Evolutionary conservation across 2,888 invertebrate genomes (phyloP), one percentile per base, ranked within the genome.

Genomic region (Drosophila formosana): DNA sequence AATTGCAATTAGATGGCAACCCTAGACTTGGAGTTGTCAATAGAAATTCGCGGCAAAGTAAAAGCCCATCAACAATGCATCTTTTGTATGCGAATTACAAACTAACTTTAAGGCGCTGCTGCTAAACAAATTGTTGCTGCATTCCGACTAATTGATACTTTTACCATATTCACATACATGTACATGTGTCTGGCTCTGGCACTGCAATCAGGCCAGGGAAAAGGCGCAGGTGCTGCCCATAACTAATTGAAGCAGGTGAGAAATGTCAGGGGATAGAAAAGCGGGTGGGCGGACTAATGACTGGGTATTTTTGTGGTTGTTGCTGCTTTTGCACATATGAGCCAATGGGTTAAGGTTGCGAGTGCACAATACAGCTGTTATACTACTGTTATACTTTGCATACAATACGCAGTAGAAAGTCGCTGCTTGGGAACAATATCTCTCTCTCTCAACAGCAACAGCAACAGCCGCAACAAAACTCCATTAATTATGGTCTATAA

Each of bases 261-360:
- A 18, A 18, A 18, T 23, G 57, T 11, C 13, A 37, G 49, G 13
- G 37, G 11, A 34, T 9, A 34, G 9, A 46, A 47, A 62, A 74
- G 78, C 74, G 78, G 78, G 67, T 76, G 78, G 61, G 23, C 25
- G 37, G 61, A 47, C 41, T 67, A 67, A 57, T 32, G 26, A 13
- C 46, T 51, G 30, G 7, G 9, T 47, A n/a, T 41, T 18, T 18
- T 18, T 18, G 18, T 18, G 1, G 18, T 18, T 18, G 1, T 34
- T 18, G 13, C 52, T 18, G 18, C 2, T 18, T 18, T 34, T 18
- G 13, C 52, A 30, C 9, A 13, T 46, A 78, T 82, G 53, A 82
- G 85, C 39, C 85, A 85, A 81, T 85, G 75, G 83, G 83, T 83
- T 82, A 83, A 82, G 85, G 83, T 81, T 82, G 75, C 37, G 62